Percentiles rank a stretch among this genome's conserved stretches.
These are phyloP conservation scores for Numenius arquata DNA, from an alignment of 2,113 vertebrate genomes.

Conservation along the genomic window DNA sequence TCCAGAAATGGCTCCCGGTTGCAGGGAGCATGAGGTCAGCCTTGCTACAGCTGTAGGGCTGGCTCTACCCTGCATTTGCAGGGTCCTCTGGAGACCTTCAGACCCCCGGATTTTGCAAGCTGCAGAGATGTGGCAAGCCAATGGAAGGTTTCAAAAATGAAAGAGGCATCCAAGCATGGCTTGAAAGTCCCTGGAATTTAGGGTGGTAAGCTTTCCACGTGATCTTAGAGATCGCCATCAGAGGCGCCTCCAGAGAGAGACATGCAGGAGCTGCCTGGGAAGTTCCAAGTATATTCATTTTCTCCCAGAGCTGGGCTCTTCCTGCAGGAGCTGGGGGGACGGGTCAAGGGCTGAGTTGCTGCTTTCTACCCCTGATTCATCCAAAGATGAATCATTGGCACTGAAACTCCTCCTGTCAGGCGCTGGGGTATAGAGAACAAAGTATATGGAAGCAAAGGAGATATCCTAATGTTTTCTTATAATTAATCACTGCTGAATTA, in stretches of 20 bases:
- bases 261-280: neutral
- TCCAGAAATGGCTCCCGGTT: neutral
- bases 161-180: neutral
- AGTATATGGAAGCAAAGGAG: neutral
- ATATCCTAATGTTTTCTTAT: neutral
- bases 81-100: neutral
- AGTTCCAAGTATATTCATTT: neutral
- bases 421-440: neutral
- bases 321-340: neutral
- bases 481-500: neutral
- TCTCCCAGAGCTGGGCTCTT: neutral
- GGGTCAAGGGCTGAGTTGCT: neutral
- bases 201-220: neutral
- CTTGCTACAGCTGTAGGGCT: fast-evolving
- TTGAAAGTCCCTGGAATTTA: neutral
- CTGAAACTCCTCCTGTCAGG: neutral
- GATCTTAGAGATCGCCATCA: neutral
- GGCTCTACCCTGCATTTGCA: fast-evolving
- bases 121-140: neutral
- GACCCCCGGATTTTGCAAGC: neutral
- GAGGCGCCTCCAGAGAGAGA: neutral
- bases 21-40: neutral
- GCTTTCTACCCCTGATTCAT: neutral
- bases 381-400: neutral
- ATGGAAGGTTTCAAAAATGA: neutral